Evolutionary conservation across 1,140 invertebrate species (phyloP).

Genomic region (Eupristina koningsbergeri): DNA sequence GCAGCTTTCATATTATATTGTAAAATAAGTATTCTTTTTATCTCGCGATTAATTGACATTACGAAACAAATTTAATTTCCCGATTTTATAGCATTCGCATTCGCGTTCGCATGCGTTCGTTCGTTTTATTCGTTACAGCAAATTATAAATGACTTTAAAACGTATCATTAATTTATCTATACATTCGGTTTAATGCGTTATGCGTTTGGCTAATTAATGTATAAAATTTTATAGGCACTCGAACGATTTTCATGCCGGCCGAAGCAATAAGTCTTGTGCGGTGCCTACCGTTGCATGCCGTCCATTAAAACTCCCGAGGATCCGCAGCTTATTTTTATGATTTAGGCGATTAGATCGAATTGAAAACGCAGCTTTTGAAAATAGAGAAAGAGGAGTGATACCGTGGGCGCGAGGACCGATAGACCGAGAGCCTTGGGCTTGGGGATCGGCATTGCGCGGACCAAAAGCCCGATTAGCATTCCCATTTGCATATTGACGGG

Average conservation of each 20-base stretch:
- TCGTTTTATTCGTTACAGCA: background rate
- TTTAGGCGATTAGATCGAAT: slow-evolving; percentile 24
- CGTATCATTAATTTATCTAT: slow-evolving; percentile 19
- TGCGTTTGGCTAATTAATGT: background rate
- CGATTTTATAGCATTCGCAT: background rate
- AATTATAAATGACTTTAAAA: slow-evolving; percentile 24
- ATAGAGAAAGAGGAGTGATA: slow-evolving; percentile 54
- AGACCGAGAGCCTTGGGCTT: slow-evolving; percentile 67
- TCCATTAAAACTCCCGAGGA: slow-evolving; percentile 12
- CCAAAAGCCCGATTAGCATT: slow-evolving; percentile 69
- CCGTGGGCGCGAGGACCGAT: slow-evolving; percentile 62
- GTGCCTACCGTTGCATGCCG: slow-evolving; percentile 2
- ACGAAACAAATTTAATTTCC: background rate
- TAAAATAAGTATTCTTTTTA: background rate
- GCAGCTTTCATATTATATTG: background rate
- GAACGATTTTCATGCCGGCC: slow-evolving; percentile 20
- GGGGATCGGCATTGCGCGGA: slow-evolving; percentile 63
- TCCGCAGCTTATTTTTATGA: background rate
- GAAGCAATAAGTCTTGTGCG: slow-evolving; percentile 40
- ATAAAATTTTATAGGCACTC: slow-evolving; percentile 35
- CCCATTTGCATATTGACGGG: slow-evolving; percentile 73
- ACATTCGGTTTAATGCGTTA: slow-evolving; percentile 4
- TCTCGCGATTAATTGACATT: background rate
- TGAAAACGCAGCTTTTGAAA: slow-evolving; percentile 24
- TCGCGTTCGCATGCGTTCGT: background rate